Evolutionary conservation across 1,140 invertebrate species (phyloP).

Genomic region (Apis dorsata): DNA sequence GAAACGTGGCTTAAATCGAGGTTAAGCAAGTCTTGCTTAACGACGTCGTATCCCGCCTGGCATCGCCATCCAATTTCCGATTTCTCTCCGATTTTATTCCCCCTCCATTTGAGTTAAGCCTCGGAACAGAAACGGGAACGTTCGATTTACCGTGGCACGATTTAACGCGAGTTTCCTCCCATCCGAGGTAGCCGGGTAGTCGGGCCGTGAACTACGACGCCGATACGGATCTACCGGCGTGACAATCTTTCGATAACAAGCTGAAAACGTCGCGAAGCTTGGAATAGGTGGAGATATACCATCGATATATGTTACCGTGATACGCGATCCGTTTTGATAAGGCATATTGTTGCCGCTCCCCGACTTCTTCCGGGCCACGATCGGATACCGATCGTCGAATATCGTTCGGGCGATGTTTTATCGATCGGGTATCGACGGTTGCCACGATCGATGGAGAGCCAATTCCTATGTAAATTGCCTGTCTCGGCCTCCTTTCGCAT

Average conservation of each 20-base stretch:
- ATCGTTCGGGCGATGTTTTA: constrained; percentile 37
- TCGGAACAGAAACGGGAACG: background rate
- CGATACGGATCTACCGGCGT: constrained; percentile 59
- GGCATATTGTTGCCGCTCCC: constrained; percentile 19
- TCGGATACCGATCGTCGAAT: background rate
- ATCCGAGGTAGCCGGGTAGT: background rate
- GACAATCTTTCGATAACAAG: constrained; percentile 59
- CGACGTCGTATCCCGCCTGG: constrained; percentile 35
- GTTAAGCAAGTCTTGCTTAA: constrained; percentile 28
- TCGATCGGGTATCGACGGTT: background rate
- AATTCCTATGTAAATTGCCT: constrained; percentile 8
- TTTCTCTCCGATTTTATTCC: constrained; percentile 28
- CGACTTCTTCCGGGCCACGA: constrained; percentile 37
- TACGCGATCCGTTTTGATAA: constrained; percentile 55
- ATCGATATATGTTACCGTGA: constrained; percentile 42
- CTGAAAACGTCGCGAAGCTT: constrained; percentile 4
- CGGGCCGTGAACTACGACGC: constrained; percentile 26
- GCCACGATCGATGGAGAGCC: constrained; percentile 2
- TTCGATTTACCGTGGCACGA: constrained; percentile 26
- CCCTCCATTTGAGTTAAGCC: constrained; percentile 18
- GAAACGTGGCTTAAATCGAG: too few relatives aligned
- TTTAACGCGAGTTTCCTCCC: constrained; percentile 27
- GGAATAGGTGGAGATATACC: constrained; percentile 3
- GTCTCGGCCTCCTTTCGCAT: constrained; percentile 4
- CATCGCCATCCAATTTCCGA: background rate